Evolutionary conservation across 2,113 vertebrate genomes (phyloP).

Genomic region (Nipponia nippon): DNA sequence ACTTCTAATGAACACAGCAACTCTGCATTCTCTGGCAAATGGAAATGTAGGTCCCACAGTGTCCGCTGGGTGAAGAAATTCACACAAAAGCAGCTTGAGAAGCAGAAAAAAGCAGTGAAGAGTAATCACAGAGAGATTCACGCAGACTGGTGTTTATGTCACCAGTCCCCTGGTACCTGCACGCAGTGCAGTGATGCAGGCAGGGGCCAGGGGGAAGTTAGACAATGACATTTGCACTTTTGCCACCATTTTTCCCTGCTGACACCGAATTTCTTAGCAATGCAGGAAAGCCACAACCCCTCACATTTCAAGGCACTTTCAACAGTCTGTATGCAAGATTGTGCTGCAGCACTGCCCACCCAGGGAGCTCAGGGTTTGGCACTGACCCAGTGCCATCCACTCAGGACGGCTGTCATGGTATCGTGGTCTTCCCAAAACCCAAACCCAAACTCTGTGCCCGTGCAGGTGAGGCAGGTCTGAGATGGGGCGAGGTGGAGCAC

Average conservation of each 20-base stretch:
- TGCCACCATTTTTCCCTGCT: background rate
- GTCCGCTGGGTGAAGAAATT: fast-evolving
- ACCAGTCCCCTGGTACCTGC: background rate
- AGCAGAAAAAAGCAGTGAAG: background rate
- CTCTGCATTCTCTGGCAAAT: background rate
- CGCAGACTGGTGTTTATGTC: background rate
- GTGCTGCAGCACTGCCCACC: background rate
- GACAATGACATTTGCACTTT: fast-evolving
- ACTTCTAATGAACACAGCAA: too few species aligned
- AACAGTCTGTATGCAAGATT: background rate
- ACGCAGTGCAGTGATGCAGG: background rate
- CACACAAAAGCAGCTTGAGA: background rate
- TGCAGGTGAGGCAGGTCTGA: background rate
- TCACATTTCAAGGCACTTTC: background rate
- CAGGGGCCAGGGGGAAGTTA: background rate
- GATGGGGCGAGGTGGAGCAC: background rate
- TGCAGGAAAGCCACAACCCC: fast-evolving
- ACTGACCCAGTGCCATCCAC: too few species aligned
- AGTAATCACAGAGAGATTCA: background rate
- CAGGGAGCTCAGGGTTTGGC: fast-evolving
- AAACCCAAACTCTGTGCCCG: too few species aligned
- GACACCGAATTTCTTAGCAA: background rate
- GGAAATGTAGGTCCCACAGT: background rate
- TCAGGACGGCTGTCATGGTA: background rate
- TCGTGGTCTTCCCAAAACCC: background rate